phyloP scores from a whole-genome alignment of 2,113 vertebrate species.

The Hemichromis elongatus region DNA sequence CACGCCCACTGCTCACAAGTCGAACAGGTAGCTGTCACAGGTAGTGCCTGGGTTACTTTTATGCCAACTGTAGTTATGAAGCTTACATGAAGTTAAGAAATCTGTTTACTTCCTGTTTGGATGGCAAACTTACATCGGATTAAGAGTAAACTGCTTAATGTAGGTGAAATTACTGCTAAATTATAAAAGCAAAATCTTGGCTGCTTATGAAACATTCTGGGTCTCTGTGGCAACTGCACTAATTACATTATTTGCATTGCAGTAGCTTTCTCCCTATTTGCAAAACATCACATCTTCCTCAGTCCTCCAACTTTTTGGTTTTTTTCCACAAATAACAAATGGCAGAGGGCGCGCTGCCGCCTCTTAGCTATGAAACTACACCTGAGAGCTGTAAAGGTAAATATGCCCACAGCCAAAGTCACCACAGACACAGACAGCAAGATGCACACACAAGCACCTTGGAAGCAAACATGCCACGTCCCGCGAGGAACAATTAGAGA shows the following conservation, averaged over 20 bases:
- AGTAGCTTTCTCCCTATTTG: not conserved
- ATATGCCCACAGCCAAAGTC: not conserved
- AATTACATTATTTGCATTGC: not conserved
- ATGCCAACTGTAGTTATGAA: not conserved
- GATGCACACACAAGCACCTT: not conserved
- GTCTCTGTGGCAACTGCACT: not conserved
- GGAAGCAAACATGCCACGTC: slow-evolving; percentile 17
- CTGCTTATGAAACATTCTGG: not conserved
- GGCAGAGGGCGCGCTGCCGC: not conserved
- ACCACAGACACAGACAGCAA: not conserved
- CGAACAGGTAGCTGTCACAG: not conserved
- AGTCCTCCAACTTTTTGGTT: not conserved
- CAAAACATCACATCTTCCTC: not conserved
- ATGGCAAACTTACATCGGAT: not conserved
- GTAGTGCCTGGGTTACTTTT: not conserved
- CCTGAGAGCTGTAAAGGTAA: not conserved
- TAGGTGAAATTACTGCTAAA: not conserved
- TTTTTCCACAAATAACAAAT: not conserved
- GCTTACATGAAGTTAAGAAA: not conserved
- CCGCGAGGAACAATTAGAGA: slow-evolving; percentile 42
- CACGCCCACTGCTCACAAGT: not conserved
- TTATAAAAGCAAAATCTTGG: not conserved
- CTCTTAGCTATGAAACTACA: not conserved
- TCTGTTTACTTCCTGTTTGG: not conserved
- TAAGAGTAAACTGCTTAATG: not conserved